Base-by-base conservation (phyloP, 2,888 invertebrate species). In the Drosophila neonasuta region DNA sequence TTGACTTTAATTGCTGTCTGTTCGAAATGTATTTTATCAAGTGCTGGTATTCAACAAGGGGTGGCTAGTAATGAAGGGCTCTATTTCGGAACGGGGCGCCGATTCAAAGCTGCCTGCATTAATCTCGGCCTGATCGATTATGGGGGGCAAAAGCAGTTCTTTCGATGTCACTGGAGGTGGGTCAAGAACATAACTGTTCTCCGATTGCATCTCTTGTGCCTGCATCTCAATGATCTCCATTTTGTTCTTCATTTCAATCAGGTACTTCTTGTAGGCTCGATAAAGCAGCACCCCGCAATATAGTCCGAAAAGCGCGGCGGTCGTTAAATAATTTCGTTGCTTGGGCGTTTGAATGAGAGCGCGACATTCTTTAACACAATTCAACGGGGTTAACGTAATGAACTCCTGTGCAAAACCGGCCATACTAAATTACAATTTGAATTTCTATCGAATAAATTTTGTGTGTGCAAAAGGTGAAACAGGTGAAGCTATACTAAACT, bases 271-370 rank as follows among this genome's bases (percentile, higher is more conserved):
- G 34, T 72, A 74, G 7, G 59, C 52, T 11, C 74, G 72, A 34
- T 64, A 76, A 4, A 60, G 15, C 8, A 76, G 34, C 5, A 58
- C 55, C 6, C 74, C 74, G 41, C 76, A 76, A 11, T 74, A 74
- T 0, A 74, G 2, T 4, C 74, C 48, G 9, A 74, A 51, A 1
- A 74, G 36, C 10, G 59, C 45, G 8, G 50, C 60, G 7, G 51
- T 46, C 2, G 42, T 61, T 7, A 60, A 2, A 42, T 42, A 68
- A 24, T 76, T 74, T 8, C 60, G 32, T 3, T 54, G 34, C 17
- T 30, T 45, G 5, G 68, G 64, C 20, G 7, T 45, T 15, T 55
- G 20, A 1, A 74, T 39, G 0, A 72, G 9, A 2, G 58, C 45
- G 17, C 42, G 54, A 34, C 68, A 68, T 39, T 55, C 36, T 9